Base-by-base conservation (phyloP, 2,888 invertebrate species). In the Galeruca laticollis region DNA sequence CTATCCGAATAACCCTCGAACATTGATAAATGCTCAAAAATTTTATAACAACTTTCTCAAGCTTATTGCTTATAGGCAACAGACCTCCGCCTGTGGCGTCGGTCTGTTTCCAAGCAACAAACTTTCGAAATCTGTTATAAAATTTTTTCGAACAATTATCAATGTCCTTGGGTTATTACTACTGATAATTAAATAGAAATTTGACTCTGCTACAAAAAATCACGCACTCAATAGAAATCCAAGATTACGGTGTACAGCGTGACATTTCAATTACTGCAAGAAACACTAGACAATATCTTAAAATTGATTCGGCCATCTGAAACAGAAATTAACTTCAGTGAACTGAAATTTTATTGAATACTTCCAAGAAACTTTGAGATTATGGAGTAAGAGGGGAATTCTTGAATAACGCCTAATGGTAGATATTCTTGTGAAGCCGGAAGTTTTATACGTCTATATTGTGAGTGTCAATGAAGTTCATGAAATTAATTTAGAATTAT, bases 211-310 rank as follows among this genome's bases (percentile, higher is more conserved):
- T 40, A 40, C n/a, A 13, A 40, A 40, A 40, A 40, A 40, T 13
- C 11, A 40, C 37, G 8, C 11, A 40, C 13, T 40, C 11, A 11
- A 11, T 40, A 40, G 37, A 40, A 40, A 40, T 13, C 13, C 13
- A 40, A 40, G 37, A 40, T 18, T 21, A 9, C 9, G 18, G 49
- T 20, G 20, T 10, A 10, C 49, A 2, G 20, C 49, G 18, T 49
- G 49, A 49, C 8, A 49, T 49, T 49, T 26, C 52, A n/a, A 54
- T 54, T 54, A 54, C 21, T 6, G 21, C 15, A 31, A 54, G 21
- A n/a, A 54, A 51, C 18, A 51, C 18, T 2, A 49, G 49, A 49
- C 20, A 21, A 51, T 21, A 51, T 51, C 18, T 21, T 18, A n/a
- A 10, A 20, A 20, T 0, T 6, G 11, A 54, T 54, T 54, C 13